These are phyloP conservation scores for Manduca sexta DNA, from an alignment of 1,140 invertebrate species.

Conservation along the genomic window DNA sequence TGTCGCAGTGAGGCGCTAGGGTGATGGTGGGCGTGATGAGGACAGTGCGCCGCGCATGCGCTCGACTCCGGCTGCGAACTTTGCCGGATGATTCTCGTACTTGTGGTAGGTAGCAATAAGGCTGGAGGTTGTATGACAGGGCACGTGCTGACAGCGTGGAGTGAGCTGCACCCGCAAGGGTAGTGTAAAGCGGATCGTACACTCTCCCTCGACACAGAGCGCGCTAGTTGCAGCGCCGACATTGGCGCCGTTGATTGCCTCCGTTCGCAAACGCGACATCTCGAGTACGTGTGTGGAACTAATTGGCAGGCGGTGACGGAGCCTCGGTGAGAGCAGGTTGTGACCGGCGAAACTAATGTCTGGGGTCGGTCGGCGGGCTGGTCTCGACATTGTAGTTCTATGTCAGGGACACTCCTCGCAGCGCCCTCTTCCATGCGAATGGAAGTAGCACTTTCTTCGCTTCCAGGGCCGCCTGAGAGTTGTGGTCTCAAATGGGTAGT, in stretches of 20 bases:
- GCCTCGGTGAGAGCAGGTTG: slow-evolving; percentile 72
- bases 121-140: slow-evolving; percentile 78
- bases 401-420: slow-evolving; percentile 90
- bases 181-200: slow-evolving; percentile 79
- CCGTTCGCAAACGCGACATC: slow-evolving; percentile 80
- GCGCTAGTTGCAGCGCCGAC: slow-evolving; percentile 80
- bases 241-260: slow-evolving; percentile 84
- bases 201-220: slow-evolving; percentile 83
- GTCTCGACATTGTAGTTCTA: slow-evolving; percentile 86
- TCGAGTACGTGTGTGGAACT: slow-evolving; percentile 74
- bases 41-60: slow-evolving; percentile 77
- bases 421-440: slow-evolving; percentile 77
- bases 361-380: slow-evolving; percentile 63
- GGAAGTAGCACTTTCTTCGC: slow-evolving; percentile 82
- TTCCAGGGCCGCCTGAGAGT: slow-evolving; percentile 82
- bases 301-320: slow-evolving; percentile 76
- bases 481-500: slow-evolving; percentile 83
- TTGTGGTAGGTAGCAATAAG: slow-evolving; percentile 80
- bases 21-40: slow-evolving; percentile 75
- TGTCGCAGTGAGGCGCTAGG: slow-evolving; percentile 87
- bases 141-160: slow-evolving; percentile 75
- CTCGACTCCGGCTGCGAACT: slow-evolving; percentile 92
- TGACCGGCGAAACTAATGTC: slow-evolving; percentile 72
- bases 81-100: slow-evolving; percentile 87
- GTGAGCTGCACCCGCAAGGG: slow-evolving; percentile 71